These are phyloP conservation scores for Hydra vulgaris DNA, from an alignment of 30 jellyfish, hydroid and myxozoan genomes.

Conservation along the genomic window DNA sequence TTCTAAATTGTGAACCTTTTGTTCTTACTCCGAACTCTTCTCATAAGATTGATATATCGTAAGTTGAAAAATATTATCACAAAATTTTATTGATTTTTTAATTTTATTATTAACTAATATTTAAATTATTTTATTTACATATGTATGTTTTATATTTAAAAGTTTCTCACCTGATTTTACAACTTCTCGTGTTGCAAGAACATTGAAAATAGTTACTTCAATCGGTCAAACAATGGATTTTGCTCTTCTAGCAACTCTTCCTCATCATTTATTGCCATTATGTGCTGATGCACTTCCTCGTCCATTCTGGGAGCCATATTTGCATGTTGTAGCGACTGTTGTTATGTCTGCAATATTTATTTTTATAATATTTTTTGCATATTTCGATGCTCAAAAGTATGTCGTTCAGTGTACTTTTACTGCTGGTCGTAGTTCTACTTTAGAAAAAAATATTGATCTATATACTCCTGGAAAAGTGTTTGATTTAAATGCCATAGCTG, in stretches of 20 bases:
- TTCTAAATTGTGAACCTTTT: constrained; percentile 83
- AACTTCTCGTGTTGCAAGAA: constrained; percentile 82
- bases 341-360: constrained; percentile 78
- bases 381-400: constrained; percentile 95
- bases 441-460: constrained; percentile 39
- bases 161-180: constrained; percentile 96
- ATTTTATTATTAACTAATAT: background rate
- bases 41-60: constrained; percentile 77
- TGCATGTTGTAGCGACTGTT: constrained; percentile 77
- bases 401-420: constrained; percentile 96
- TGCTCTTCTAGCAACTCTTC: constrained; percentile 87
- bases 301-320: constrained; percentile 97
- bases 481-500: constrained; percentile 61
- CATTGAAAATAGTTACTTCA: constrained; percentile 63
- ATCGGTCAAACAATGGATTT: constrained; percentile 79
- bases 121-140: background rate
- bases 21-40: constrained; percentile 82
- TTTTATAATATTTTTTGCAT: constrained; percentile 76
- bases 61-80: constrained; percentile 19
- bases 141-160: background rate
- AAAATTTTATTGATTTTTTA: too few species aligned
- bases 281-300: constrained; percentile 91
- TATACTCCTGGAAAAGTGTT: constrained; percentile 82
- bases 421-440: constrained; percentile 48
- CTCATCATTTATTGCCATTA: constrained; percentile 88